phyloP scores from a whole-genome alignment of 2,113 vertebrate species.

The Otis tarda region DNA sequence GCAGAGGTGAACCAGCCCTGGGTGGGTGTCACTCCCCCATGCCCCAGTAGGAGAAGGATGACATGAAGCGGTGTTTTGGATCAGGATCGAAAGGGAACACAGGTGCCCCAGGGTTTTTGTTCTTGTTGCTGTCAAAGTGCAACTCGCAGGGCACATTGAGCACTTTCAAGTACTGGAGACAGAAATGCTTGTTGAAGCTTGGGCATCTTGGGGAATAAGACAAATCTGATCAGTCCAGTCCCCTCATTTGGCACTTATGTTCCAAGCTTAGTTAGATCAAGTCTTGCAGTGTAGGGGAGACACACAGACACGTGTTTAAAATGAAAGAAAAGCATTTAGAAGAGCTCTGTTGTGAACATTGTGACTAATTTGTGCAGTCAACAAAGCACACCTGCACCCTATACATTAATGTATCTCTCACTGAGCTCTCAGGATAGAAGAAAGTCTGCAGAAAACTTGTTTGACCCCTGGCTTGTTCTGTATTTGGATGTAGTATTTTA shows the following conservation, averaged over 20 bases:
- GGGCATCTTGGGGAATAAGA: neutral
- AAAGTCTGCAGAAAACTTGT: neutral
- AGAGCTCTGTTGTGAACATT: neutral
- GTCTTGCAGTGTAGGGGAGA: neutral
- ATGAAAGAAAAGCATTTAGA: neutral
- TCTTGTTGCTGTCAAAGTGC: neutral
- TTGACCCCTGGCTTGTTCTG: neutral
- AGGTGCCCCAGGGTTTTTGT: neutral
- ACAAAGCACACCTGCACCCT: neutral
- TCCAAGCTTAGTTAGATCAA: neutral
- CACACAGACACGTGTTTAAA: neutral
- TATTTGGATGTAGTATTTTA: neutral
- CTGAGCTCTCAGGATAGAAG: neutral
- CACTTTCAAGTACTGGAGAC: neutral
- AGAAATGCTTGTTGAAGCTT: neutral
- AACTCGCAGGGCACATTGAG: neutral
- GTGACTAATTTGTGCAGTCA: neutral
- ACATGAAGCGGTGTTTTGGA: neutral
- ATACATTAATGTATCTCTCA: neutral
- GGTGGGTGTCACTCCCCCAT: neutral
- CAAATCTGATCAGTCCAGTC: neutral
- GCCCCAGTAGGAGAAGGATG: neutral
- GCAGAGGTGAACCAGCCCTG: neutral
- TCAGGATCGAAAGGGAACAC: neutral
- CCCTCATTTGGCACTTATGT: neutral